Base-by-base conservation (phyloP, 2,797 vertebrate species). In the Hozukius guyotensis region DNA sequence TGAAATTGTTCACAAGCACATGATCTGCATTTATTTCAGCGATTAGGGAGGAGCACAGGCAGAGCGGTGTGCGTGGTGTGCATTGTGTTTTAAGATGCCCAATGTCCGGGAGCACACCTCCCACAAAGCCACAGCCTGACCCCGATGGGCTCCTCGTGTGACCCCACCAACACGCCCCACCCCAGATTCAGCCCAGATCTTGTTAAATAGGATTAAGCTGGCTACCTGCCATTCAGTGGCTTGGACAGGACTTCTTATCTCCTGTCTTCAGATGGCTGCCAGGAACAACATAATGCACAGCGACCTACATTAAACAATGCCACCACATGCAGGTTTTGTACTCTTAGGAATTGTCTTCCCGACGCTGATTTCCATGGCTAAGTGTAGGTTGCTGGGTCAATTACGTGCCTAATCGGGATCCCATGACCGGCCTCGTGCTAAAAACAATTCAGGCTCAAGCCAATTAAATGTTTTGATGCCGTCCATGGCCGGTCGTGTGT, bases 141-240 rank as follows among this genome's bases (percentile, higher is more conserved):
- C 85, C 69, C 52, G 42, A 61, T 62, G 49, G 86, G 67, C 85
- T 92, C 83, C 90, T 91, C 31, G n/a, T 73, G 78, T 92, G 89
- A 92, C 91, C 93, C 90, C 86, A 81, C 75, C 85, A 79, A 81
- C 83, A 57, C 29, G 14, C 59, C 82, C 78, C 85, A 79, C 70
- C 79, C 88, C 73, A 34, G 74, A 82, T 86, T 87, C 91, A 88
- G 76, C 76, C 77, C 78, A 91, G 86, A 94, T 94, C 88, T 91
- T 80, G 82, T 91, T 91, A 93, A 94, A 94, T 89, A 93, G 94
- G 93, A 95, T 94, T 95, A 95, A 18, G 65, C 72, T 92, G 93
- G 93, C 94, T 93, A 90, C 88, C 91, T 93, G 92, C 93, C 92
- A 91, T 89, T 91, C 87, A 83, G 77, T 91, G 84, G 90, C 90